Evolutionary conservation across 2,888 invertebrate species (phyloP), one percentile per base, ranked within the genome.

Genomic region (Lasioglossum leucozonium): DNA sequence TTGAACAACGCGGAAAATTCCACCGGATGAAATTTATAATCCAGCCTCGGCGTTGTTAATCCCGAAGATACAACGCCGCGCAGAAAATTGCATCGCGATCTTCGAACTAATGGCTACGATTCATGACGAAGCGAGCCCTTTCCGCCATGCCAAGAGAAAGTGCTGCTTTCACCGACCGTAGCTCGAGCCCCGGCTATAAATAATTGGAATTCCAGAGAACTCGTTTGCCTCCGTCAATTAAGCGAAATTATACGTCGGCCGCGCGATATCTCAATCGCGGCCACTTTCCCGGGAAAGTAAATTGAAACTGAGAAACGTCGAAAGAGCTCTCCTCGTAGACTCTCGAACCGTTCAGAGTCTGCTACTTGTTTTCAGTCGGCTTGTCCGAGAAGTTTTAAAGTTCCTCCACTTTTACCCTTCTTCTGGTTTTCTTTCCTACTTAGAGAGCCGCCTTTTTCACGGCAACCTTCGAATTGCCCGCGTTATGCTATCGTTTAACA

Each of bases 161-260:
- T 13, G 42, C 16, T 30, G 13, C 30, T 42, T 30, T 6, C 22
- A 6, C 4, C 22, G 26, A 4, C 30, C 37, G 22, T n/a, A n/a
- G 51, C 55, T 8, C 22, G 51, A 51, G 37, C 67, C 22, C 22
- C 0, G 16, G 55, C 37, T 72, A 37, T 74, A 79, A 79, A 71
- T 72, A 77, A 74, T 16, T 5, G n/a, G 73, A n/a, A 55, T 55
- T 84, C 72, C 58, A 62, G n/a, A n/a, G 30, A 69, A 47, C 67
- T 62, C 77, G 77, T 69, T 73, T 11, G 72, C 72, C 72, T 22
- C 67, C 73, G 22, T 72, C 69, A 73, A 83, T 84, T 84, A 77
- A 77, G 58, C 2, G 40, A 69, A 73, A 73, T 44, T 72, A 18
- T 30, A 26, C 58, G 44, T 8, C 26, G 11, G 34, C 37, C 13